Evolutionary conservation across 2,888 invertebrate genomes (phyloP).

Genomic region (Arenicola marina): DNA sequence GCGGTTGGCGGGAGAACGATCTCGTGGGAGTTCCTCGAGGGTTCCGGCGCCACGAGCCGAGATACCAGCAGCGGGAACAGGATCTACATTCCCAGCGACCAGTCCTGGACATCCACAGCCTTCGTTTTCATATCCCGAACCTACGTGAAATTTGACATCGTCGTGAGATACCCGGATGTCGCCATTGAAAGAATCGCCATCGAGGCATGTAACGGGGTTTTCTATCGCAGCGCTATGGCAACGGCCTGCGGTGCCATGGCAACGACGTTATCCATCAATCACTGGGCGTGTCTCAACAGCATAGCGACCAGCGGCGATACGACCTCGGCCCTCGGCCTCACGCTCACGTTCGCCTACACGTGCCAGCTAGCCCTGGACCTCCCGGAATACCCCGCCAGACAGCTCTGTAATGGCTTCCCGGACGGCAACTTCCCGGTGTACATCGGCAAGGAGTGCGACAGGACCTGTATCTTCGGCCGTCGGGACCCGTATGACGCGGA

Average conservation of each 20-base stretch:
- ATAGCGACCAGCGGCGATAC: neutral
- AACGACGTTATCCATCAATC: neutral
- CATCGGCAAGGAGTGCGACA: conserved; percentile 20
- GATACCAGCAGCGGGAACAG: neutral
- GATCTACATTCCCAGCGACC: neutral
- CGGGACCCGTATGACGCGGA: conserved; percentile 6
- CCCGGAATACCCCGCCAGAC: conserved; percentile 22
- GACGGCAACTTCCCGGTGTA: conserved; percentile 25
- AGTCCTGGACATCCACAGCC: neutral
- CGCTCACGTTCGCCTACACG: neutral
- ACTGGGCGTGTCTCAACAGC: neutral
- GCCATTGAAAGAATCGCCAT: neutral
- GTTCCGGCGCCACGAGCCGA: conserved; percentile 6
- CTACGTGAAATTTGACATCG: neutral
- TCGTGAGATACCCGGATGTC: neutral
- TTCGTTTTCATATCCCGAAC: neutral
- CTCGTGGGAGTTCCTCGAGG: conserved; percentile 34
- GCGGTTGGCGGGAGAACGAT: conserved; percentile 21
- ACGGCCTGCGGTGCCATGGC: neutral
- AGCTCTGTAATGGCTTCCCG: conserved; percentile 31
- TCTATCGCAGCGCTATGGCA: neutral
- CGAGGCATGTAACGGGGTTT: neutral
- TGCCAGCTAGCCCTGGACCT: conserved; percentile 21
- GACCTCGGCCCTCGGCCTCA: neutral
- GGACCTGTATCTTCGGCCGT: conserved; percentile 21